Conservation (phyloP, 2,888 invertebrate species). For the Slavum lentiscoides region DNA sequence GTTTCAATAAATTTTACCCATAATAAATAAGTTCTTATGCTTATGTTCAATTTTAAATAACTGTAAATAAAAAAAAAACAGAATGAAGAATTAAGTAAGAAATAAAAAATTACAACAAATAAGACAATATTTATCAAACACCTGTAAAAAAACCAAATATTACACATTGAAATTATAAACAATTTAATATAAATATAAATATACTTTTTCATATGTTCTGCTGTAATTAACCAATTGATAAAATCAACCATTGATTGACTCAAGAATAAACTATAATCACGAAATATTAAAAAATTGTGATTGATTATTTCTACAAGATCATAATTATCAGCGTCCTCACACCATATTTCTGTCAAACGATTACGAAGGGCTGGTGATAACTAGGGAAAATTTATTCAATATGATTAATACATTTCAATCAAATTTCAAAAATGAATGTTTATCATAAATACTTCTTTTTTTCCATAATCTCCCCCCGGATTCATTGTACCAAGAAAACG, state of each 20-base stretch:
- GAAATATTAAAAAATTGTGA: conserved; percentile 65
- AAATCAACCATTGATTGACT: conserved; percentile 44
- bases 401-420: not conserved
- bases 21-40: conserved; percentile 87
- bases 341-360: conserved; percentile 99
- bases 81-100: too few species aligned
- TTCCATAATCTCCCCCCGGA: conserved; percentile 98
- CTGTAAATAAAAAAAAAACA: not conserved
- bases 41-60: conserved; percentile 67
- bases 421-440: not conserved
- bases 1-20: conserved; percentile 90
- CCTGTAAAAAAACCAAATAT: not conserved
- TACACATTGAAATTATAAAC: not conserved
- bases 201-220: conserved; percentile 29
- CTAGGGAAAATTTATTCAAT: conserved; percentile 58
- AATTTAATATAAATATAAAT: not conserved
- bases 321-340: conserved; percentile 71
- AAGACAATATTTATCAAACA: too few species aligned
- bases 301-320: conserved; percentile 82
- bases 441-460: conserved; percentile 75
- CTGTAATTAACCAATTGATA: conserved; percentile 27
- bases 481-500: conserved; percentile 98
- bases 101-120: too few species aligned
- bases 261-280: conserved; percentile 12
- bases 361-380: conserved; percentile 95